Evolutionary conservation across 2,888 invertebrate genomes (phyloP).

Genomic region (Limnephilus lunatus): DNA sequence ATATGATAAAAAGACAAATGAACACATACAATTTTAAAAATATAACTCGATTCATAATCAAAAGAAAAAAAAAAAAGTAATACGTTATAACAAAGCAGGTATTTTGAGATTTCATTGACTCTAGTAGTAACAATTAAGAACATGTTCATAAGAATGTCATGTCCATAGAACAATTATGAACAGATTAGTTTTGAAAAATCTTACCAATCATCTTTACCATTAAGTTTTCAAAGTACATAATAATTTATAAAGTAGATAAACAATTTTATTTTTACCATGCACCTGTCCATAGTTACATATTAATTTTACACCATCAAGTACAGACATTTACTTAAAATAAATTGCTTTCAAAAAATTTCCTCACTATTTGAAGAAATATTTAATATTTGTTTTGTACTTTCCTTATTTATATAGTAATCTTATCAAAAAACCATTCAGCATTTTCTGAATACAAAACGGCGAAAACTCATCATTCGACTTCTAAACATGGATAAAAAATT

Average conservation of each 20-base stretch:
- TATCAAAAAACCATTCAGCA: too few species aligned
- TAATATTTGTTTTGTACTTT: neutral
- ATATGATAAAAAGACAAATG: neutral
- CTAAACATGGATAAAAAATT: neutral
- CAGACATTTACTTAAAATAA: slow-evolving; percentile 5
- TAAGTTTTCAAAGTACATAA: neutral
- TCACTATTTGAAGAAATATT: neutral
- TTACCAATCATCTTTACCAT: neutral
- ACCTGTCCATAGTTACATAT: slow-evolving; percentile 12
- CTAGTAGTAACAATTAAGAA: neutral
- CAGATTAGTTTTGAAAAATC: neutral
- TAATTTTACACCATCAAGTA: slow-evolving; percentile 7
- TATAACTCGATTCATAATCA: neutral
- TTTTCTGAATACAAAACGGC: neutral
- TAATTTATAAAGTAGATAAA: neutral
- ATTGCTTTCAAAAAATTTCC: neutral
- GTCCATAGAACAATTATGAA: neutral
- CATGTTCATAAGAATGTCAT: neutral
- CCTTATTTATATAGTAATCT: neutral
- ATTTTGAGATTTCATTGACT: neutral
- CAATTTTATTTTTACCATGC: neutral
- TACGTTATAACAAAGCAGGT: neutral
- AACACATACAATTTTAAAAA: neutral
- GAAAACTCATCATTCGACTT: neutral
- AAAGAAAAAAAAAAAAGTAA: neutral